These are phyloP conservation scores for Tupiocoris notatus DNA, from an alignment of 2,888 invertebrate genomes.

Conservation along the genomic window DNA sequence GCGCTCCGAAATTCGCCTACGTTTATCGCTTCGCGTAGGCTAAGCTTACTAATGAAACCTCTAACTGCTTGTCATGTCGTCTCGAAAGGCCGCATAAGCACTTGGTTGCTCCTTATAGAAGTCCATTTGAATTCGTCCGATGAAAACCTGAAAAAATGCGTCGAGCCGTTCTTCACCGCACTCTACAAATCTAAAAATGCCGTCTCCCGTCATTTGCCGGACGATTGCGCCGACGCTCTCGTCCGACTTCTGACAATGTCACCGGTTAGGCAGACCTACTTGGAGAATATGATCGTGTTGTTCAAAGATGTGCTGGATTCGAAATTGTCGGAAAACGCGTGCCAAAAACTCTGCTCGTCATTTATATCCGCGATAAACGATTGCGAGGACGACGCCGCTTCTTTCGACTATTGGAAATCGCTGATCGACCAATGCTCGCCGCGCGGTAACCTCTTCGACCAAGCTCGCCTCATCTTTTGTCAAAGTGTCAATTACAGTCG, in stretches of 20 bases:
- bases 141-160: conserved; percentile 4
- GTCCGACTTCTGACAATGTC: background rate
- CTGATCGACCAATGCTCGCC: conserved; percentile 8
- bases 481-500: background rate
- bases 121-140: background rate
- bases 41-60: conserved; percentile 20
- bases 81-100: background rate
- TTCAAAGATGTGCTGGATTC: conserved; percentile 14
- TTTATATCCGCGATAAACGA: background rate
- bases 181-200: conserved; percentile 17
- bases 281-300: background rate
- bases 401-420: conserved; percentile 9
- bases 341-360: background rate
- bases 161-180: conserved; percentile 1
- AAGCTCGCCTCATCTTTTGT: background rate
- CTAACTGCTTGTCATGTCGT: background rate
- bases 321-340: background rate
- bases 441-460: background rate
- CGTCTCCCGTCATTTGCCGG: conserved; percentile 7
- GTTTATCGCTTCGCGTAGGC: background rate
- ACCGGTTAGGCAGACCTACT: background rate
- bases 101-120: conserved; percentile 20
- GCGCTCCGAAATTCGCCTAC: conserved; percentile 15
- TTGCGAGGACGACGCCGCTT: background rate
- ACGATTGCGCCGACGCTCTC: conserved; percentile 9